Conservation (phyloP, 2,888 invertebrate species). For the Buathra laborator region DNA sequence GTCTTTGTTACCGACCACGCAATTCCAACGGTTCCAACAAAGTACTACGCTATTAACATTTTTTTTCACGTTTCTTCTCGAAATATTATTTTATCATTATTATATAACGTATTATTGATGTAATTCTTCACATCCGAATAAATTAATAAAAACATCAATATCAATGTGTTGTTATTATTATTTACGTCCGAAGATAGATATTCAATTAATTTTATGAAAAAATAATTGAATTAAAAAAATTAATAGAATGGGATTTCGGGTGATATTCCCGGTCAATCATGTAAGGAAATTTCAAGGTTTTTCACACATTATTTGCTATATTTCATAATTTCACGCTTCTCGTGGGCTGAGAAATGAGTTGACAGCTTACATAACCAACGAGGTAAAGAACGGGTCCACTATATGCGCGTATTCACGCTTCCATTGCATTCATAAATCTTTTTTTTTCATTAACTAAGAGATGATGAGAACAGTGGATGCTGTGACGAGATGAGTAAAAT, state of each 20-base stretch:
- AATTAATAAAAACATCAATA: too few relatives aligned
- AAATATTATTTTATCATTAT: too few relatives aligned
- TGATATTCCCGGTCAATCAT: background rate
- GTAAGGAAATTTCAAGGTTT: background rate
- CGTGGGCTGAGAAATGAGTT: slow-evolving; percentile 4
- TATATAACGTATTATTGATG: too few relatives aligned
- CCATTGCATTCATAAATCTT: background rate
- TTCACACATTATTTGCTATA: background rate
- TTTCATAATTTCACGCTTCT: background rate
- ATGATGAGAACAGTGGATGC: slow-evolving; percentile 4
- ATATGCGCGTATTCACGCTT: background rate
- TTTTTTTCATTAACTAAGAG: background rate
- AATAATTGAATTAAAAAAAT: background rate
- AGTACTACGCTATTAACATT: too few relatives aligned
- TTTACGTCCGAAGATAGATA: background rate
- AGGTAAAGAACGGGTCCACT: background rate
- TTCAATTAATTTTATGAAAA: background rate
- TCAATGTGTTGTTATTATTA: background rate
- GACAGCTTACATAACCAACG: slow-evolving; percentile 3
- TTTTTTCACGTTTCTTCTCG: too few relatives aligned
- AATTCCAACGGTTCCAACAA: too few relatives aligned
- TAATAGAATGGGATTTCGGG: background rate
- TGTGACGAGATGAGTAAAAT: background rate
- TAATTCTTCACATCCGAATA: too few relatives aligned
- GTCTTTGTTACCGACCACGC: too few relatives aligned